phyloP scores from a whole-genome alignment of 2,888 invertebrate genomes.

The Lysandra coridon region DNA sequence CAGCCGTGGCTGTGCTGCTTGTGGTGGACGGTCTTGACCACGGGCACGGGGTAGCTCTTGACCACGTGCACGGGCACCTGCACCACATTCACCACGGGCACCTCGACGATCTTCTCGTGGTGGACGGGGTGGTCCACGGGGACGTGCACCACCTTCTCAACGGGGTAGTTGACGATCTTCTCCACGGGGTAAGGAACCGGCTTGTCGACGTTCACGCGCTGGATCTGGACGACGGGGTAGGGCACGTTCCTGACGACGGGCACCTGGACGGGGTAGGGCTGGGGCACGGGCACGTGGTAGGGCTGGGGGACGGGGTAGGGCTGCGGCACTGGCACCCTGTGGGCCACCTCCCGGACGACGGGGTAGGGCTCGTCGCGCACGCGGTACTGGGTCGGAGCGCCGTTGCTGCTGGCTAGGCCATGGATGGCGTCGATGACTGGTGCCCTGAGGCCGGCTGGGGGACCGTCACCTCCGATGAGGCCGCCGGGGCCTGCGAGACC shows the following conservation, averaged over 20 bases:
- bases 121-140: conserved; percentile 79
- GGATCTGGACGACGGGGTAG: conserved; percentile 78
- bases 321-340: conserved; percentile 79
- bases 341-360: conserved; percentile 70
- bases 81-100: conserved; percentile 77
- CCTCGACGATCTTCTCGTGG: conserved; percentile 72
- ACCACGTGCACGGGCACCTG: conserved; percentile 69
- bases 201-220: conserved; percentile 78
- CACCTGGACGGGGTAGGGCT: conserved; percentile 80
- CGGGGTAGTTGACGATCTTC: conserved; percentile 80
- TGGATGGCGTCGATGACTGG: conserved; percentile 71
- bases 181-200: conserved; percentile 82
- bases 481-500: conserved; percentile 32
- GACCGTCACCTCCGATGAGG: conserved; percentile 49
- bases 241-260: conserved; percentile 78
- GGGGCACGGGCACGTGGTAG: conserved; percentile 78
- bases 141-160: conserved; percentile 78
- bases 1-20: conserved; percentile 52
- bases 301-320: conserved; percentile 77
- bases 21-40: conserved; percentile 73
- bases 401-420: conserved; percentile 64
- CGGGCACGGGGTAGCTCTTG: conserved; percentile 68
- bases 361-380: conserved; percentile 68
- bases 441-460: conserved; percentile 59
- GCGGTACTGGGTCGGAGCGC: conserved; percentile 67